These are phyloP conservation scores for Melanostoma mellinum DNA, from an alignment of 2,888 invertebrate species.

Conservation along the genomic window DNA sequence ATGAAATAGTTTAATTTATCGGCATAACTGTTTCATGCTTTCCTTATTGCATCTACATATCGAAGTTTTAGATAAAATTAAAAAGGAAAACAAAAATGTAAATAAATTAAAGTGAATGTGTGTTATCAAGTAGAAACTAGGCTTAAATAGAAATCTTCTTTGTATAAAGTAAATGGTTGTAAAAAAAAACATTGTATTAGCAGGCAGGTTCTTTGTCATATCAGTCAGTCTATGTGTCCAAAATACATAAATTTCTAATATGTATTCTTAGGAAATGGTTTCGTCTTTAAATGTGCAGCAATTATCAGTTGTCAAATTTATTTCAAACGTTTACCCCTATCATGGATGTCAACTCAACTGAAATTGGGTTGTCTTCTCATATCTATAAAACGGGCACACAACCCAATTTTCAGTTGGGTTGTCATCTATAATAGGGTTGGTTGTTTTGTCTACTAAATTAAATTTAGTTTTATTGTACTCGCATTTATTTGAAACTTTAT, in stretches of 20 bases:
- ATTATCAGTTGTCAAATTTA: neutral
- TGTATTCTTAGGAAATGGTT: neutral
- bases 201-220: conserved; percentile 3
- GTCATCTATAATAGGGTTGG: too few relatives aligned
- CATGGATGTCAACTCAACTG: too few relatives aligned
- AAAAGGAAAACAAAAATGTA: conserved; percentile 45
- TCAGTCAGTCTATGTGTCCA: conserved; percentile 1
- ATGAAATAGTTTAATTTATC: conserved; percentile 20
- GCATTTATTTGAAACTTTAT: too few relatives aligned
- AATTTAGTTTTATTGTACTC: too few relatives aligned
- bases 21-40: conserved; percentile 30
- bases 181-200: conserved; percentile 37
- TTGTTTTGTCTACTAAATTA: too few relatives aligned
- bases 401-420: too few relatives aligned
- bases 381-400: too few relatives aligned
- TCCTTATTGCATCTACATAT: conserved; percentile 51
- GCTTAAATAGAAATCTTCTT: conserved; percentile 41
- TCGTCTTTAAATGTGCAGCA: neutral
- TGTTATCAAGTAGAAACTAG: conserved; percentile 37
- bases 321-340: neutral
- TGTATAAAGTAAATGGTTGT: conserved; percentile 69
- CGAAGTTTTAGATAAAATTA: conserved; percentile 28
- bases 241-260: conserved; percentile 4
- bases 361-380: too few relatives aligned
- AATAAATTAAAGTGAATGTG: conserved; percentile 58